Percentiles rank a stretch among this genome's conserved stretches.
These are phyloP conservation scores for Apostichopus californicus DNA, from an alignment of 35 echinoderm and acorn worm genomes.

Conservation along the genomic window DNA sequence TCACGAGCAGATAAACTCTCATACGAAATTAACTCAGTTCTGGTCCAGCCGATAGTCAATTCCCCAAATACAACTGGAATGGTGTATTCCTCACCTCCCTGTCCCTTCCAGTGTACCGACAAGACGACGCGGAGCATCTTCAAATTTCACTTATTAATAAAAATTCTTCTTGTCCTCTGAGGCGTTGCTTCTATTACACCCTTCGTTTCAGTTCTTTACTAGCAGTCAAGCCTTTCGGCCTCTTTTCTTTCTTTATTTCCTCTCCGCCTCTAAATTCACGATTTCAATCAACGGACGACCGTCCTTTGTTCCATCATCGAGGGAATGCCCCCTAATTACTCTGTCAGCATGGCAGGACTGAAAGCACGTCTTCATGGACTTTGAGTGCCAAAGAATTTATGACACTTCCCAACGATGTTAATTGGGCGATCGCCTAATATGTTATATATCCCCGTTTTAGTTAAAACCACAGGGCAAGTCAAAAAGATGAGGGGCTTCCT, in stretches of 20 bases:
- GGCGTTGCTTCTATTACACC: neutral
- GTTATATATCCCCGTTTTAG: too few species aligned
- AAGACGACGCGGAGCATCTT: too few species aligned
- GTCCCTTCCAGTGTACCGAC: too few species aligned
- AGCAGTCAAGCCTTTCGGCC: neutral
- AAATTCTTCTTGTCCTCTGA: too few species aligned
- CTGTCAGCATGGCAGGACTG: neutral
- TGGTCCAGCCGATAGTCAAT: too few species aligned
- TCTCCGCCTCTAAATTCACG: neutral
- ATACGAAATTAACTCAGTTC: too few species aligned
- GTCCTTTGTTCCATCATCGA: neutral
- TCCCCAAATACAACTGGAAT: too few species aligned
- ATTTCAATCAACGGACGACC: neutral
- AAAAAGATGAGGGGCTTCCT: neutral
- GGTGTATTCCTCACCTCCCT: too few species aligned
- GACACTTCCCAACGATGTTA: neutral
- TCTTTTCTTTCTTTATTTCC: neutral
- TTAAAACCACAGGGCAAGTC: neutral
- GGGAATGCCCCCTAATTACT: constrained; percentile 36
- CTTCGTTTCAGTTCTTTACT: neutral
- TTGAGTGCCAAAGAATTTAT: neutral
- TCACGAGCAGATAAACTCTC: too few species aligned
- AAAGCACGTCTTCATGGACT: neutral
- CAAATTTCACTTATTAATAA: too few species aligned
- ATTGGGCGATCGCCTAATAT: neutral